phyloP scores from a whole-genome alignment of 2,797 vertebrate species.

The Emydoidea blandingii region DNA sequence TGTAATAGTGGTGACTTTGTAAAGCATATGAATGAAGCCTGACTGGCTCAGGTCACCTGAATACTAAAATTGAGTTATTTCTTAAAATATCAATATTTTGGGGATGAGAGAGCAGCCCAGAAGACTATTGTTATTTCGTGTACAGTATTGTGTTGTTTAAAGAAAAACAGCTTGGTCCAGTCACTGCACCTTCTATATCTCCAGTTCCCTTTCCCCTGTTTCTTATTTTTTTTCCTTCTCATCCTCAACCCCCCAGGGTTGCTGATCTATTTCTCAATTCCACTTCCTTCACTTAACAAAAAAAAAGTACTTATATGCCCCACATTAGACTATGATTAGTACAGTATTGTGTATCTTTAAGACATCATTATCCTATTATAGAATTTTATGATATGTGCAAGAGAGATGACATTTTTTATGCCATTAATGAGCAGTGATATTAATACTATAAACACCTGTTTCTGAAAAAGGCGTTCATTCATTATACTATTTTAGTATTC shows the following conservation, averaged over 20 bases:
- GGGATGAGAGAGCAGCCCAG: background rate
- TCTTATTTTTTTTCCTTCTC: background rate
- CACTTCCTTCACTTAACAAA: background rate
- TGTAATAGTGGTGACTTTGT: background rate
- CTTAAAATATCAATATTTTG: background rate
- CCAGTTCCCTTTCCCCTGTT: background rate
- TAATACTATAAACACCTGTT: background rate
- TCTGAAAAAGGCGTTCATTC: background rate
- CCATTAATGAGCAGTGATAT: background rate
- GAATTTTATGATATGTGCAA: background rate
- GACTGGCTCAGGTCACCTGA: background rate
- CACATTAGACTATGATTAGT: background rate
- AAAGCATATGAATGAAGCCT: background rate
- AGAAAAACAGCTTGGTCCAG: background rate
- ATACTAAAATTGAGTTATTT: background rate
- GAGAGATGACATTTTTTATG: background rate
- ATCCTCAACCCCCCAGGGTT: background rate
- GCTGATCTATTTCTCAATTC: background rate
- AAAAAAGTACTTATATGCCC: background rate
- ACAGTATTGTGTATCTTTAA: background rate
- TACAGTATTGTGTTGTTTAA: background rate
- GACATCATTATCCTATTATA: background rate
- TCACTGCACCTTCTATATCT: background rate
- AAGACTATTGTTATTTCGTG: background rate
- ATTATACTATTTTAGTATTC: constrained; percentile 2